These are phyloP conservation scores for Caenorhabditis sp. DNA, from an alignment of 2,888 invertebrate genomes.

Conservation along the genomic window DNA sequence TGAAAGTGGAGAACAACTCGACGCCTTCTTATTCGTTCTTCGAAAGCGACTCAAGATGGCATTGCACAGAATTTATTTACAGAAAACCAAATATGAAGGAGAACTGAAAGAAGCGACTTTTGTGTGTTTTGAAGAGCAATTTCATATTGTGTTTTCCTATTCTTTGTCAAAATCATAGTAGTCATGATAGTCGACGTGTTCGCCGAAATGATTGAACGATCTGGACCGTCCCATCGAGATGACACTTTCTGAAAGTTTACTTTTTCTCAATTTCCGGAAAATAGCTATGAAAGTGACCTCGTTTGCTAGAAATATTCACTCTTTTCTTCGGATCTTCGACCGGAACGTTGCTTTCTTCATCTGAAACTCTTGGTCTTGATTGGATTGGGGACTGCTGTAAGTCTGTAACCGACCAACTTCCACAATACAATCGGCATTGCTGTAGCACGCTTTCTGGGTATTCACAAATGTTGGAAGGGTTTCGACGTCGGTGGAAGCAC, in stretches of 20 bases:
- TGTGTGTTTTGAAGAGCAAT: too few relatives aligned
- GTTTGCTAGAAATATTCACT: slow-evolving; percentile 40
- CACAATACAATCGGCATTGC: slow-evolving; percentile 50
- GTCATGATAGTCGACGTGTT: slow-evolving; percentile 51
- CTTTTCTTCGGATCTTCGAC: slow-evolving; percentile 13
- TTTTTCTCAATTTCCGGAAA: too few relatives aligned
- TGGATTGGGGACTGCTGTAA: too few relatives aligned
- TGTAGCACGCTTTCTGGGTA: slow-evolving; percentile 38
- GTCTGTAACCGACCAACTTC: slow-evolving; percentile 56
- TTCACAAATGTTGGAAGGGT: slow-evolving; percentile 9
- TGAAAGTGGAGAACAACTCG: too few relatives aligned
- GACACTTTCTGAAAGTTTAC: slow-evolving; percentile 57
- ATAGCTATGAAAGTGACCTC: too few relatives aligned
- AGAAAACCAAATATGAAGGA: not conserved
- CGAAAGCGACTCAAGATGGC: too few relatives aligned
- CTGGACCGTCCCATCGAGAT: slow-evolving; percentile 49
- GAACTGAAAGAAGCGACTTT: not conserved
- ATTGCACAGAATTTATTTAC: too few relatives aligned
- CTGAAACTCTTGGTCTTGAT: slow-evolving; percentile 16
- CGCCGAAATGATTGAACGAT: slow-evolving; percentile 59
- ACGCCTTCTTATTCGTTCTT: too few relatives aligned
- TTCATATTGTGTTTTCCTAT: too few relatives aligned
- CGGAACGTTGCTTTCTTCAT: slow-evolving; percentile 19
- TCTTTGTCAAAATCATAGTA: slow-evolving; percentile 53
- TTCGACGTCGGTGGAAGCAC: slow-evolving; percentile 49